A percentile compares a stretch with the other conserved stretches of the same genome.
These are phyloP conservation scores for Vanessa cardui DNA, from an alignment of 2,888 invertebrate genomes.

Conservation along the genomic window DNA sequence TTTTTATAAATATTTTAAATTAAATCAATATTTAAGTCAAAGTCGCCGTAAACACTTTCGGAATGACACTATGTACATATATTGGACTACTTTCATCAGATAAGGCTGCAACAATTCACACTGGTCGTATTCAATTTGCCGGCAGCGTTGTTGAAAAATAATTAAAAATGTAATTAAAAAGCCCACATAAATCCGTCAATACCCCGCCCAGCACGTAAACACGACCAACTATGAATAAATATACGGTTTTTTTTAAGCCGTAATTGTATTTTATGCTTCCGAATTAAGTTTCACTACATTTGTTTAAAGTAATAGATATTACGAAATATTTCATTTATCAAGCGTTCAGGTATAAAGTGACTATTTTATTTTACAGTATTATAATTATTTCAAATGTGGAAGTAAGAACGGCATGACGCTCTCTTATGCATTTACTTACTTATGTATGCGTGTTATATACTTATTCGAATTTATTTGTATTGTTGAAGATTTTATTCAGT, in stretches of 20 bases:
- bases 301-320: conserved; percentile 6
- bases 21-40: conserved; percentile 21
- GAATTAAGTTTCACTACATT: conserved; percentile 20
- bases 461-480: too few species aligned
- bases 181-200: conserved; percentile 73
- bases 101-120: conserved; percentile 62
- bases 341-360: neutral
- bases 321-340: conserved; percentile 6
- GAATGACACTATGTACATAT: conserved; percentile 31
- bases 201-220: conserved; percentile 67
- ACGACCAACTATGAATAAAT: conserved; percentile 34
- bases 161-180: conserved; percentile 80
- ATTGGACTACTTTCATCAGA: conserved; percentile 48
- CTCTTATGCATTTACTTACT: too few species aligned
- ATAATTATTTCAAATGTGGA: too few species aligned
- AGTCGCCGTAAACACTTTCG: conserved; percentile 35
- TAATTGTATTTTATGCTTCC: conserved; percentile 35
- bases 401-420: too few species aligned
- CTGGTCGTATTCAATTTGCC: conserved; percentile 73
- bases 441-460: too few species aligned
- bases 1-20: conserved; percentile 6
- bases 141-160: conserved; percentile 75
- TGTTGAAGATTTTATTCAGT: too few species aligned
- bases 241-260: conserved; percentile 51
- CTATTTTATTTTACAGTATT: too few species aligned